These are phyloP conservation scores for Anolis sagrei DNA, from an alignment of 2,113 vertebrate species.

Conservation along the genomic window DNA sequence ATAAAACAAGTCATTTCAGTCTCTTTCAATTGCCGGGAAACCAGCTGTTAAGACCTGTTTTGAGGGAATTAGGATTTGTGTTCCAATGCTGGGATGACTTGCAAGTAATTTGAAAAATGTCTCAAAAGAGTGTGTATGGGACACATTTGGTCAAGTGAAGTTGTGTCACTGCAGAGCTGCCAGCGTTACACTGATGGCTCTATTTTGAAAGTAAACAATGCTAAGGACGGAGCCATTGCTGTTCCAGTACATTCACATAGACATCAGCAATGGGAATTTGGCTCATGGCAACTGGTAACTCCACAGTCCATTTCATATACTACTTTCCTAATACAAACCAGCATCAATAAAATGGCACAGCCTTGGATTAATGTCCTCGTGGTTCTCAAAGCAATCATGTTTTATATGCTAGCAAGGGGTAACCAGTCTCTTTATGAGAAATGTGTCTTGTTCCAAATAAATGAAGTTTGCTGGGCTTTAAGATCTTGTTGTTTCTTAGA, in stretches of 20 bases:
- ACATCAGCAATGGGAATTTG: not conserved
- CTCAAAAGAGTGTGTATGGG: not conserved
- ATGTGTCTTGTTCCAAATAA: not conserved
- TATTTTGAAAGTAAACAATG: not conserved
- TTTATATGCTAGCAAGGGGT: not conserved
- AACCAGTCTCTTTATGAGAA: not conserved
- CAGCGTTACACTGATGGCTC: not conserved
- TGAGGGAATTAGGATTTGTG: not conserved
- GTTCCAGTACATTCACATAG: not conserved
- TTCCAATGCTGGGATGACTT: not conserved
- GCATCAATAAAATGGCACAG: not conserved
- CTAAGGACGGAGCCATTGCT: not conserved
- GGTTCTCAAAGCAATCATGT: not conserved
- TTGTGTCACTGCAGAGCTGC: not conserved
- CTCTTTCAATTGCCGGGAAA: not conserved
- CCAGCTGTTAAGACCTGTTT: not conserved
- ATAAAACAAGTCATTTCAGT: constrained; percentile 7
- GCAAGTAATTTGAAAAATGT: not conserved
- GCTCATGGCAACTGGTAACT: not conserved
- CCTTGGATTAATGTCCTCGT: not conserved
- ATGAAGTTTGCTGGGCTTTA: not conserved
- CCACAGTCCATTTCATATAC: not conserved
- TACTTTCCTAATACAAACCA: not conserved
- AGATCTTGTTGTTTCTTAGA: not conserved
- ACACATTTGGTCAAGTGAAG: not conserved